These are phyloP conservation scores for Temnothorax unifasciatus DNA, from an alignment of 2,888 invertebrate genomes.

Conservation along the genomic window DNA sequence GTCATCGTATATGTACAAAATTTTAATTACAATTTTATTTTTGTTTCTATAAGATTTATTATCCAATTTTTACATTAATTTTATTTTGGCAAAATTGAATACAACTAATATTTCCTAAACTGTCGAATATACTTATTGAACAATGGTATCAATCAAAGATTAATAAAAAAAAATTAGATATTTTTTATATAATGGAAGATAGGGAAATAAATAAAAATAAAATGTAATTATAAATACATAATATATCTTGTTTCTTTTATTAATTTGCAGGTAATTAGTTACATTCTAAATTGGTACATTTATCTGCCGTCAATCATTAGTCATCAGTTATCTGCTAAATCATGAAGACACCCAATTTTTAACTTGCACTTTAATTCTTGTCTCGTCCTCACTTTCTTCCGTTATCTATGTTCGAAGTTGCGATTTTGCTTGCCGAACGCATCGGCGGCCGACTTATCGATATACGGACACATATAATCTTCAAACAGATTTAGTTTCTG, in stretches of 20 bases:
- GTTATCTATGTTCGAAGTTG: not conserved
- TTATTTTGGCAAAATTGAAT: not conserved
- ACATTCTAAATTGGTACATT: not conserved
- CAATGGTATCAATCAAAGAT: not conserved
- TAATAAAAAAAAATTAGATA: not conserved
- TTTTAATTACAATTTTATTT: constrained; percentile 8
- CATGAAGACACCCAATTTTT: not conserved
- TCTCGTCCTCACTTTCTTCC: not conserved
- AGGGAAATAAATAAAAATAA: not conserved
- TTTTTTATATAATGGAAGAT: not conserved
- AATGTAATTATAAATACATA: not conserved
- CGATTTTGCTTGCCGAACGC: not conserved
- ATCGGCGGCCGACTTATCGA: constrained; percentile 8
- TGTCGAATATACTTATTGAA: not conserved
- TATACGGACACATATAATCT: constrained; percentile 22
- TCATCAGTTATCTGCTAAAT: too few species aligned
- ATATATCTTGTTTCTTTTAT: not conserved
- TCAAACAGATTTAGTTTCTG: constrained; percentile 37
- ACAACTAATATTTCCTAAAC: not conserved
- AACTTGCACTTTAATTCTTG: not conserved
- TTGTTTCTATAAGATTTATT: not conserved
- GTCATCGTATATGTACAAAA: not conserved
- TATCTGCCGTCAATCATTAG: not conserved
- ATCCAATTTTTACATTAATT: not conserved
- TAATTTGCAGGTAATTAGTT: not conserved